Evolutionary conservation across 1,140 invertebrate species (phyloP).

Genomic region (Bombus haemorrhoidalis): DNA sequence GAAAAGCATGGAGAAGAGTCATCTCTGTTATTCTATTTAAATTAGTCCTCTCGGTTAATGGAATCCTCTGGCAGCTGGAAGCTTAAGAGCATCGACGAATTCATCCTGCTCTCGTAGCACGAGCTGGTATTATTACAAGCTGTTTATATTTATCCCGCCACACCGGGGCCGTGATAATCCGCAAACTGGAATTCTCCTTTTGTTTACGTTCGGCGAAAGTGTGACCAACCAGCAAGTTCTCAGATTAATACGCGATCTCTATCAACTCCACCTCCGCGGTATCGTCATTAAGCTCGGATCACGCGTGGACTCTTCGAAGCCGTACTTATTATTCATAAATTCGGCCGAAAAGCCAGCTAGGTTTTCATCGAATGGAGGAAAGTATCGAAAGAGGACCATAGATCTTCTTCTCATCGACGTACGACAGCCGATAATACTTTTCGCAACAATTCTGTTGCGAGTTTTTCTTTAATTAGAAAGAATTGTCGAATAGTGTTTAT

Average conservation of each 20-base stretch:
- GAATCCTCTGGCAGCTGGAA: neutral
- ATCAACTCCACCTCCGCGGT: neutral
- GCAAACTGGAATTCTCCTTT: conserved; percentile 28
- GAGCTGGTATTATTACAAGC: conserved; percentile 21
- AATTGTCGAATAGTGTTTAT: neutral
- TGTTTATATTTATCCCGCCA: conserved; percentile 34
- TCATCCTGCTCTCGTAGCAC: neutral
- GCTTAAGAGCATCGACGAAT: conserved; percentile 15
- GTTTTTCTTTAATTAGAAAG: neutral
- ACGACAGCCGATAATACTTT: neutral
- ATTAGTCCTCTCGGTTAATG: neutral
- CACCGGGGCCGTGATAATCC: conserved; percentile 7
- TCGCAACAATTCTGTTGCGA: neutral
- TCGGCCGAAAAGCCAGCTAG: neutral
- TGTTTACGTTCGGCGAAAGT: conserved; percentile 35
- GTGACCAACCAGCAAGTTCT: conserved; percentile 40
- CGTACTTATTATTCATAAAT: conserved; percentile 17
- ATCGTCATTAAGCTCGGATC: conserved; percentile 11
- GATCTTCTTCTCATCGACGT: neutral
- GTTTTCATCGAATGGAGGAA: neutral
- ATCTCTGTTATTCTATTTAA: conserved; percentile 1
- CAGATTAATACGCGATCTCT: conserved; percentile 43
- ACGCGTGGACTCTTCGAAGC: conserved; percentile 1
- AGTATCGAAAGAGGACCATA: neutral
- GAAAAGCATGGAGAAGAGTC: neutral